Percentiles rank a stretch among this genome's conserved stretches.
Evolutionary conservation across 2,113 vertebrate species (phyloP).

Genomic region (Oplegnathus fasciatus): DNA sequence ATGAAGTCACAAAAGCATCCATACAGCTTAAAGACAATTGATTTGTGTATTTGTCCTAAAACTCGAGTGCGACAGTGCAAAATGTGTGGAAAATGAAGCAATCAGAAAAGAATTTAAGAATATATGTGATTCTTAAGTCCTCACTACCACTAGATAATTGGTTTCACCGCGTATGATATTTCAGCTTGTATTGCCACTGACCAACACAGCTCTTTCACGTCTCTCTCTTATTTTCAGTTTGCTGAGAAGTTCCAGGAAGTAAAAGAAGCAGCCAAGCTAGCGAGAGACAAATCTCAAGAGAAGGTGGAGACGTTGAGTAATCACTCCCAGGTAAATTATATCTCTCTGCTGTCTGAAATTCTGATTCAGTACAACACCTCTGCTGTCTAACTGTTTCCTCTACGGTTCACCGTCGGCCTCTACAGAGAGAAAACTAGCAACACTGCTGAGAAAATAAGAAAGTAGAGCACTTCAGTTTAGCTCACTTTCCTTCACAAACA

Average conservation of each 20-base stretch:
- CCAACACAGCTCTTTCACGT: slow-evolving; percentile 13
- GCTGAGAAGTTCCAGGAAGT: slow-evolving; percentile 99
- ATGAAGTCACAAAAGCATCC: background rate
- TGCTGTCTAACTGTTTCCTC: slow-evolving; percentile 5
- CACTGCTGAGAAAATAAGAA: background rate
- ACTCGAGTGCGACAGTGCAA: background rate
- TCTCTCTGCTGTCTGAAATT: slow-evolving; percentile 30
- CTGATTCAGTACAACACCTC: slow-evolving; percentile 18
- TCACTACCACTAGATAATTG: slow-evolving; percentile 15
- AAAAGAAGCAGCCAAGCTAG: slow-evolving; percentile 94
- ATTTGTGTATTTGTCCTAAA: background rate
- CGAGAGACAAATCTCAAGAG: slow-evolving; percentile 95
- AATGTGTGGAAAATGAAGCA: background rate
- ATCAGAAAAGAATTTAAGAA: background rate
- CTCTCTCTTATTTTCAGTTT: slow-evolving; percentile 87
- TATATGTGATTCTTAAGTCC: background rate
- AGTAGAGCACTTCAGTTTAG: background rate
- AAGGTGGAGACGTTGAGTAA: slow-evolving; percentile 92
- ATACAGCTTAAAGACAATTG: background rate
- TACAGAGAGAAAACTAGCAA: background rate
- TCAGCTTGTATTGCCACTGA: slow-evolving; percentile 13
- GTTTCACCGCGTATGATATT: background rate
- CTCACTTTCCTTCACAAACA: slow-evolving; percentile 2
- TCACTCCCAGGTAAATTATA: slow-evolving; percentile 90
- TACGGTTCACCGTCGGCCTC: background rate